phyloP scores from a whole-genome alignment of 2,888 invertebrate genomes.

The Leptothorax acervorum region DNA sequence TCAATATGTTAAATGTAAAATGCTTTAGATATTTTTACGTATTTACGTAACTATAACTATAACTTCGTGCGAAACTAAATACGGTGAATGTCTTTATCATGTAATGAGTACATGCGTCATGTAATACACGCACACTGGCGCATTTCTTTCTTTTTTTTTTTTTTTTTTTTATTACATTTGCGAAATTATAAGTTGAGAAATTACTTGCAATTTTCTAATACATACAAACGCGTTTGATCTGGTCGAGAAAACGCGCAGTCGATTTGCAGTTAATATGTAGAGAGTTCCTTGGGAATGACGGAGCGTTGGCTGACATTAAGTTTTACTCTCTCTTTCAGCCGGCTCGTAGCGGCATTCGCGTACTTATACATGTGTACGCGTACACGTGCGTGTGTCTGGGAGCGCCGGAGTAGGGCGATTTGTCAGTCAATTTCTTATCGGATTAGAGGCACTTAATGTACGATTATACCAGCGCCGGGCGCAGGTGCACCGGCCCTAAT shows the following conservation, averaged over 20 bases:
- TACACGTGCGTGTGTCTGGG: conserved; percentile 60
- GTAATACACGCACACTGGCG: conserved; percentile 3
- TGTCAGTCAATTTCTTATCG: conserved; percentile 77
- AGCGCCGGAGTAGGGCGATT: conserved; percentile 68
- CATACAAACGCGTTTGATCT: conserved; percentile 10
- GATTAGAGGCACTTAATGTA: conserved; percentile 74
- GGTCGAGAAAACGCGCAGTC: conserved; percentile 6
- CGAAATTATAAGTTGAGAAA: conserved; percentile 22
- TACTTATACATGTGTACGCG: background rate
- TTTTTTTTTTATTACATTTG: background rate
- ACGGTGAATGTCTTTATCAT: conserved; percentile 22
- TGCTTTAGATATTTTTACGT: background rate
- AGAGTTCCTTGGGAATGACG: conserved; percentile 65
- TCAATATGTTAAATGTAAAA: conserved; percentile 17
- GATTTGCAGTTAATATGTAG: conserved; percentile 13
- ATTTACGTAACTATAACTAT: conserved; percentile 26
- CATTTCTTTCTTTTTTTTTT: background rate
- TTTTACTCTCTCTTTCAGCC: conserved; percentile 71
- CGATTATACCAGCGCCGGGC: conserved; percentile 66
- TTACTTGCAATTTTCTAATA: conserved; percentile 10
- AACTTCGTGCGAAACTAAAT: background rate
- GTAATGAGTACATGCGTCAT: background rate
- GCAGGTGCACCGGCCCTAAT: conserved; percentile 72
- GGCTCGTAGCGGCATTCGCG: conserved; percentile 36
- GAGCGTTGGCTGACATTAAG: conserved; percentile 73